Conservation (phyloP, 2,888 invertebrate genomes). For the Pollenia angustigena region DNA sequence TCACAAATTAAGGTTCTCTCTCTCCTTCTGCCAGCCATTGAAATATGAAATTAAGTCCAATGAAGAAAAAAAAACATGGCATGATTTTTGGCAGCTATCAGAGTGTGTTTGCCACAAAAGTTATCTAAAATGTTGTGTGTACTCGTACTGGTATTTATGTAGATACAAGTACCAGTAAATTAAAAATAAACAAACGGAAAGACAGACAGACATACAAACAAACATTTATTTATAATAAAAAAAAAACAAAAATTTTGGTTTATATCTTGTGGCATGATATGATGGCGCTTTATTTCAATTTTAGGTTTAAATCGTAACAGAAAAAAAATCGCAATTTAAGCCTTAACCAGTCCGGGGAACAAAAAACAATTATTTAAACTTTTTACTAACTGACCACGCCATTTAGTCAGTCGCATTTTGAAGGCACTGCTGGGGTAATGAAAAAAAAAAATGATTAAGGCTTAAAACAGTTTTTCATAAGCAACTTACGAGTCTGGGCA, state of each 20-base stretch:
- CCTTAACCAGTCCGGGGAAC: constrained; percentile 9
- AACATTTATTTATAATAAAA: constrained; percentile 45
- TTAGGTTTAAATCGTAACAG: background rate
- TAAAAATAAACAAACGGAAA: constrained; percentile 13
- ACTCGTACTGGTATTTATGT: constrained; percentile 21
- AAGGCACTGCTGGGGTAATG: constrained; percentile 16
- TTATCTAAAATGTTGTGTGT: constrained; percentile 59
- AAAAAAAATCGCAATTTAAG: background rate
- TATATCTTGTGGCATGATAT: constrained; percentile 53
- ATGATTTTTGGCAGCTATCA: constrained; percentile 69
- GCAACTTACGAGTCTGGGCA: constrained; percentile 23
- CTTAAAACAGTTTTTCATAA: constrained; percentile 11
- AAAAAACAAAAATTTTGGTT: constrained; percentile 32
- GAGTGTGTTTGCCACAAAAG: constrained; percentile 53
- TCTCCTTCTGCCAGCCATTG: background rate
- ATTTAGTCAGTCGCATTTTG: constrained; percentile 50
- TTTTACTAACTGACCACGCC: constrained; percentile 63
- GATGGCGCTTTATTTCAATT: constrained; percentile 69
- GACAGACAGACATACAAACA: background rate
- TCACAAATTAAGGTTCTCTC: constrained; percentile 62
- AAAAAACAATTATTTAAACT: constrained; percentile 48
- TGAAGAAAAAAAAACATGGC: constrained; percentile 42
- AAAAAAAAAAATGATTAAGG: constrained; percentile 26
- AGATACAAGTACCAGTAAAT: constrained; percentile 20
- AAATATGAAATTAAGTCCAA: constrained; percentile 22